Base-by-base conservation (phyloP, 2,888 invertebrate genomes). In the Camponotus fellah region DNA sequence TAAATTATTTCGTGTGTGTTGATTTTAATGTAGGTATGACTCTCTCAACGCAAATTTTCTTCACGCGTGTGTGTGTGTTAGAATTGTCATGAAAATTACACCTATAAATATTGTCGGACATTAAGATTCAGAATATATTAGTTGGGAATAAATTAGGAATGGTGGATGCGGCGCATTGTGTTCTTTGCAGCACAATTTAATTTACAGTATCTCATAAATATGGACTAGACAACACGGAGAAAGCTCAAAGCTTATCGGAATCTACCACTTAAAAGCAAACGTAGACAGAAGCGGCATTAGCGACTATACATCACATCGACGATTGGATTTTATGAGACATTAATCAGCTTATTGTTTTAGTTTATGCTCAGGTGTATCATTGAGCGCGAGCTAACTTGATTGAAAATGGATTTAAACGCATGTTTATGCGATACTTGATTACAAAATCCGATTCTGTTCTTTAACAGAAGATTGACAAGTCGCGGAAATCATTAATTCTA, bases 161-260 rank as follows among this genome's bases (percentile, higher is more conserved):
- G 8, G 17, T 17, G 37, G 10, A 17, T 40, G 37, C 17, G 26
- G 34, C 10, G 5, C 74, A 10, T 60, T 43, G 32, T 40, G 0
- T 53, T 53, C 43, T 74, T 60, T 26, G 17, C 58, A 58, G 37
- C 37, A 26, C 17, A 17, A 64, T 34, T 49, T 21, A 34, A 43
- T 76, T 75, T 17, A 65, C 53, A 53, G 53, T 53, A 17, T 17
- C 64, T 76, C 75, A 76, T 76, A 76, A 76, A 76, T 76, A 76
- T 65, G 64, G 37, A 76, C 21, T 37, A 76, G 75, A 76, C 75
- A 53, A 65, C 49, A n/a, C 49, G 6, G 49, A 10, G 64, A 76
- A 76, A 65, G 64, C 65, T 76, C 17, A 76, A 76, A 76, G 75
- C 53, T 75, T 76, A 76, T 76, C 64, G 53, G 53, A 65, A 53